Evolutionary conservation across 2,113 vertebrate genomes (phyloP).

Genomic region (Aldabrachelys gigantea): DNA sequence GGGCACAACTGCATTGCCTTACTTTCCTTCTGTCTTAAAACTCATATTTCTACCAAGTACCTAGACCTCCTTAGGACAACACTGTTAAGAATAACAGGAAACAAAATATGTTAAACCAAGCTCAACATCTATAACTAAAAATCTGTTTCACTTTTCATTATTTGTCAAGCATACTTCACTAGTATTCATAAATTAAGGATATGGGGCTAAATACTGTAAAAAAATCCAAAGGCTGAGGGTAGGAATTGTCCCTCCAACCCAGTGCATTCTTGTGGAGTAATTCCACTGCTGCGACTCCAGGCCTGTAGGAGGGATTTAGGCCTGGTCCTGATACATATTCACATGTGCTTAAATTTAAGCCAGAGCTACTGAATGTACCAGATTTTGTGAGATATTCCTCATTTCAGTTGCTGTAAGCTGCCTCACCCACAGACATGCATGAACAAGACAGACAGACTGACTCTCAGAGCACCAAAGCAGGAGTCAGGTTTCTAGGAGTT

Average conservation of each 20-base stretch:
- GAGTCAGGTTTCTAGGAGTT: neutral
- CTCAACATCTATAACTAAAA: neutral
- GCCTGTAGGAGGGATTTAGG: neutral
- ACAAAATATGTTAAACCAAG: neutral
- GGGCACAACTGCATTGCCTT: neutral
- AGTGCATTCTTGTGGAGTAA: neutral
- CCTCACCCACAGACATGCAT: conserved; percentile 3
- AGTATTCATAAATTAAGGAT: neutral
- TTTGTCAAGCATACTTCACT: neutral
- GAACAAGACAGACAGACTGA: neutral
- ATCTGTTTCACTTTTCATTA: neutral
- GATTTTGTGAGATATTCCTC: conserved; percentile 24
- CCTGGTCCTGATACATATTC: neutral
- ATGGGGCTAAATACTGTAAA: neutral
- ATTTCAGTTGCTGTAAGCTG: neutral
- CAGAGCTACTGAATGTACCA: neutral
- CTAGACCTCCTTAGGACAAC: neutral
- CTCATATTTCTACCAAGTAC: neutral
- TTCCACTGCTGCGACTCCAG: neutral
- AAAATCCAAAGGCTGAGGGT: neutral
- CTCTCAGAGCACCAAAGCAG: neutral
- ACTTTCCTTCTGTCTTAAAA: neutral
- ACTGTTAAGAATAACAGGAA: neutral
- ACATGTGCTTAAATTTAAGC: neutral
- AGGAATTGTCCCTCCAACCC: neutral